Conservation (phyloP, 2,888 invertebrate species). For the Scelioninae gen. 1 region DNA sequence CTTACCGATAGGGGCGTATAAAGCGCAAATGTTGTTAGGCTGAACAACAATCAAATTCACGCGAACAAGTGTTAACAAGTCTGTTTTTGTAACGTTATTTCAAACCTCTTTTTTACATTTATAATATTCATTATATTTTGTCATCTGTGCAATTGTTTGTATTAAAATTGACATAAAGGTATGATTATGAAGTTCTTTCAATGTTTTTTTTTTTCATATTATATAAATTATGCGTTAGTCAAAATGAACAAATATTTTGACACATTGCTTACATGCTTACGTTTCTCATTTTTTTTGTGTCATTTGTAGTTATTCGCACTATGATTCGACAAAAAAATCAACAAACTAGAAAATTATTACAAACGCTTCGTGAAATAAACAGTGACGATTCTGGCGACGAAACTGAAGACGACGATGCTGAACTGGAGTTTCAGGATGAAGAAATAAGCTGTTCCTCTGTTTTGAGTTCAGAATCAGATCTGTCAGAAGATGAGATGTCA, state of each 20-base stretch:
- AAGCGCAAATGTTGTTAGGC: background rate
- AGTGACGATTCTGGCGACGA: background rate
- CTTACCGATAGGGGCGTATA: background rate
- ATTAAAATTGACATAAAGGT: too few species aligned
- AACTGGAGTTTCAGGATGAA: background rate
- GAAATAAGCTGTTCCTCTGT: background rate
- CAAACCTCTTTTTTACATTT: too few species aligned
- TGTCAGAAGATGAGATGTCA: too few species aligned
- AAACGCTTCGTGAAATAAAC: background rate
- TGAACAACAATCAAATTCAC: background rate
- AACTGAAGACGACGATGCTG: background rate
- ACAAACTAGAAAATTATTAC: conserved; percentile 1
- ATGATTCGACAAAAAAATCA: conserved; percentile 10
- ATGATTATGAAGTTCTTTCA: background rate
- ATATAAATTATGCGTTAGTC: too few species aligned
- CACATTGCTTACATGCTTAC: background rate
- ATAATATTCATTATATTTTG: background rate
- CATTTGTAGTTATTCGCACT: conserved; percentile 2
- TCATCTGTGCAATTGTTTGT: background rate
- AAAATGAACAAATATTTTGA: background rate
- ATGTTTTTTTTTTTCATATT: too few species aligned
- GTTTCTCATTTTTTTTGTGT: background rate
- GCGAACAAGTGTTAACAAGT: background rate
- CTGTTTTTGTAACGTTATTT: too few species aligned
- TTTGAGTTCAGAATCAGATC: too few species aligned